These are phyloP conservation scores for Sminthurides bifidus DNA, from an alignment of 1,140 invertebrate species.

Conservation along the genomic window DNA sequence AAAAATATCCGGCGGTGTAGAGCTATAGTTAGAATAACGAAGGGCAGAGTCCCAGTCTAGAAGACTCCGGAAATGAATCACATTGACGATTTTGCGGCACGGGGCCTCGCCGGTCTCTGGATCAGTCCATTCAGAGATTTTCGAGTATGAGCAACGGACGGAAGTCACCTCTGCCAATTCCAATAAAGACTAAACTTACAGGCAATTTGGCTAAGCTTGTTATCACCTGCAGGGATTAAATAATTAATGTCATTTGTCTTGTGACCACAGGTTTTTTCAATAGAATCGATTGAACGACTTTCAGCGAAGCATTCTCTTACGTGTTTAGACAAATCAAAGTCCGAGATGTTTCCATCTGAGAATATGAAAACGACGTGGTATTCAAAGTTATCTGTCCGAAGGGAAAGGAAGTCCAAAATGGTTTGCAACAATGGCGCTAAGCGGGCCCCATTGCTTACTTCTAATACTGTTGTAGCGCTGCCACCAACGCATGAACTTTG, in stretches of 20 bases:
- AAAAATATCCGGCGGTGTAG: slow-evolving; percentile 14
- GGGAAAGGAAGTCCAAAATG: slow-evolving; percentile 11
- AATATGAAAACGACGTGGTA: slow-evolving; percentile 27
- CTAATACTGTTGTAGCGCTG: not conserved
- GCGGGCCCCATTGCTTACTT: not conserved
- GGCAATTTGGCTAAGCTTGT: slow-evolving; percentile 16
- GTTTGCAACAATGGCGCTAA: slow-evolving; percentile 18
- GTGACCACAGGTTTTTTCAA: not conserved
- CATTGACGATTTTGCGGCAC: slow-evolving; percentile 13
- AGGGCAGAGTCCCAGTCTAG: slow-evolving; percentile 18
- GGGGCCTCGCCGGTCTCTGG: slow-evolving; percentile 12
- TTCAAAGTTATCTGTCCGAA: slow-evolving; percentile 18
- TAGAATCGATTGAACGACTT: not conserved
- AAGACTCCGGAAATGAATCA: slow-evolving; percentile 24
- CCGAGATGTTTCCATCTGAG: slow-evolving; percentile 21
- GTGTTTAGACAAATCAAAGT: slow-evolving; percentile 14
- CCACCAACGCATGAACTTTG: not conserved
- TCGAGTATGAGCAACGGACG: slow-evolving; percentile 7
- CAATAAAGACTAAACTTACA: slow-evolving; percentile 19
- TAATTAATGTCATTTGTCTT: not conserved
- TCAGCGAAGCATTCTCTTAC: not conserved
- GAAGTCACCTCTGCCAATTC: slow-evolving; percentile 20
- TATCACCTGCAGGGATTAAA: slow-evolving; percentile 9
- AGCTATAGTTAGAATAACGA: slow-evolving; percentile 8
- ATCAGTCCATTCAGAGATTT: slow-evolving; percentile 12